phyloP scores from a whole-genome alignment of 2,797 vertebrate genomes.

The Hippopotamyrus pictus region DNA sequence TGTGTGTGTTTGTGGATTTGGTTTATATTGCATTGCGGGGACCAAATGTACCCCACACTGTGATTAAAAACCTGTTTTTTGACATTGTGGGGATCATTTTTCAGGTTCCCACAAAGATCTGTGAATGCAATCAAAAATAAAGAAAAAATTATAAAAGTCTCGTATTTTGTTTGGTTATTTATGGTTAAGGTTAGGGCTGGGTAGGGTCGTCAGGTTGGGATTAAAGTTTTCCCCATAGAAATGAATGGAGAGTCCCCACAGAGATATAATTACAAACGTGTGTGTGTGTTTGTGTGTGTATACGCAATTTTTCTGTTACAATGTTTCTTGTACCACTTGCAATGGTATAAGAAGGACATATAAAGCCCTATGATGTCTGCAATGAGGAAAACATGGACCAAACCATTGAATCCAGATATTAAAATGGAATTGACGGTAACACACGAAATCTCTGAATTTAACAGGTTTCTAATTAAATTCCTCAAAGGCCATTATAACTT shows the following conservation, averaged over 20 bases:
- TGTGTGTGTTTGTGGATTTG: not conserved
- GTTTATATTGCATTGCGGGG: not conserved
- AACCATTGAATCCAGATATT: not conserved
- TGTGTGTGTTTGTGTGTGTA: not conserved
- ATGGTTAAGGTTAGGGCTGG: not conserved
- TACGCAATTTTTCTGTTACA: not conserved
- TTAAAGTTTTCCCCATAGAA: not conserved
- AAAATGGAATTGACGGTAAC: not conserved
- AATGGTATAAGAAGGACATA: not conserved
- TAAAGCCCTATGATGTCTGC: not conserved
- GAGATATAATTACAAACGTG: too few relatives aligned
- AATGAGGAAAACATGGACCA: not conserved
- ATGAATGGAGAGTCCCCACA: not conserved
- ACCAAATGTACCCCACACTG: not conserved
- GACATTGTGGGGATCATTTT: not conserved
- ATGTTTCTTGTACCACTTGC: not conserved
- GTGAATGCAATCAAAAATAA: not conserved
- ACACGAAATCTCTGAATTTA: not conserved
- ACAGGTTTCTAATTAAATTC: not conserved
- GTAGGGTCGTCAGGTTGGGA: not conserved
- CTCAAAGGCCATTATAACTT: not conserved
- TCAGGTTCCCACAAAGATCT: not conserved
- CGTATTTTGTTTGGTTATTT: not conserved
- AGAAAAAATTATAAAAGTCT: not conserved
- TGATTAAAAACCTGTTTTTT: not conserved